Conservation (phyloP, 92 coral and sea anemone genomes). For the Parazoanthus swiftii region DNA sequence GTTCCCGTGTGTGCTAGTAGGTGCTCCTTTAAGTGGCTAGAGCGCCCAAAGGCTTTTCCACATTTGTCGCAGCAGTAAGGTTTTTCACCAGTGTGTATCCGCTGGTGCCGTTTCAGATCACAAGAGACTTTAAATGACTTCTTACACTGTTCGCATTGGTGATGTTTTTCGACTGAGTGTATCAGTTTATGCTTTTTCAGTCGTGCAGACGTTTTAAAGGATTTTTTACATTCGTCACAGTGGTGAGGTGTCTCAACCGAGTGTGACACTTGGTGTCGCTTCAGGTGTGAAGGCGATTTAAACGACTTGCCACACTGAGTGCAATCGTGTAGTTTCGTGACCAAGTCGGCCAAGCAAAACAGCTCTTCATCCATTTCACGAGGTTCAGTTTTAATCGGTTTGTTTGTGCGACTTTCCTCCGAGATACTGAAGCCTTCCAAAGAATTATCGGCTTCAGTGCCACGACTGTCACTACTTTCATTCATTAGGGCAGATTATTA, state of each 20-base stretch:
- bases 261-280: neutral
- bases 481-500: neutral
- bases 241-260: neutral
- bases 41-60: conserved; percentile 7
- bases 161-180: neutral
- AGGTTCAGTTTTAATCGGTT: conserved; percentile 4
- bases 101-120: neutral
- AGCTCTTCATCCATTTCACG: neutral
- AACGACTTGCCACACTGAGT: neutral
- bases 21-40: conserved; percentile 9
- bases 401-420: neutral
- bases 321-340: neutral
- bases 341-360: conserved; percentile 21
- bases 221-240: neutral
- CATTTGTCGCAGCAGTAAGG: conserved; percentile 15
- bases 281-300: neutral
- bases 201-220: neutral
- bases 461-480: neutral
- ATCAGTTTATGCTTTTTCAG: neutral
- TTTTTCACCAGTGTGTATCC: conserved; percentile 5
- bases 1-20: neutral
- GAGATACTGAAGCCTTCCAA: neutral
- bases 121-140: neutral
- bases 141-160: neutral
- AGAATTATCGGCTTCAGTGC: neutral